Conservation (phyloP, 2,113 vertebrate genomes). For the Chaetodon trifascialis region DNA sequence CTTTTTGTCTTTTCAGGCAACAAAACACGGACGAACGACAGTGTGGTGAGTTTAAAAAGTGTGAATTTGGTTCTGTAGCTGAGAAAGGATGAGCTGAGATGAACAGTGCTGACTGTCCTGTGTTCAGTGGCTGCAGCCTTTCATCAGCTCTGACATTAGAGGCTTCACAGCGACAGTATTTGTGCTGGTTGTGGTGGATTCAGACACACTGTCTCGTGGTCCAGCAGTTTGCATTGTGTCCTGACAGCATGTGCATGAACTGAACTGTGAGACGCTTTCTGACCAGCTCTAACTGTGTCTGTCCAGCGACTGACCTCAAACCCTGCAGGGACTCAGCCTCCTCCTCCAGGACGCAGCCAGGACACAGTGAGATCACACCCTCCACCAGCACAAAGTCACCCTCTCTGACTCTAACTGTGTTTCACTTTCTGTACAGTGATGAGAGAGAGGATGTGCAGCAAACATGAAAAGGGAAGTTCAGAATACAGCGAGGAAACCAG, state of each 20-base stretch:
- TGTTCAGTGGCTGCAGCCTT: too few relatives aligned
- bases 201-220: not conserved
- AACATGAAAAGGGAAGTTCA: not conserved
- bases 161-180: too few relatives aligned
- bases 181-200: too few relatives aligned
- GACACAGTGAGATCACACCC: not conserved
- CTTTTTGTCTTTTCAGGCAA: conserved; percentile 9
- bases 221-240: too few relatives aligned
- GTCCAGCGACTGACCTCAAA: not conserved
- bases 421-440: too few relatives aligned
- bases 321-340: not conserved
- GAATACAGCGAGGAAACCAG: not conserved
- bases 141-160: too few relatives aligned
- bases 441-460: not conserved
- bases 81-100: not conserved
- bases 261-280: not conserved
- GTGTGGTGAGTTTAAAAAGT: conserved; percentile 7
- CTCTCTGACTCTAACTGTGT: too few relatives aligned
- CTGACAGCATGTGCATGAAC: not conserved
- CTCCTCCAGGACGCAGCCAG: not conserved
- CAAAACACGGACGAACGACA: not conserved
- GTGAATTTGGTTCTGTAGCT: not conserved
- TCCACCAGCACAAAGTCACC: not conserved
- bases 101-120: not conserved
- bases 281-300: not conserved